Evolutionary conservation across 2,113 vertebrate species (phyloP), one percentile per base, ranked within the genome.

Genomic region (Aphyosemion australe): DNA sequence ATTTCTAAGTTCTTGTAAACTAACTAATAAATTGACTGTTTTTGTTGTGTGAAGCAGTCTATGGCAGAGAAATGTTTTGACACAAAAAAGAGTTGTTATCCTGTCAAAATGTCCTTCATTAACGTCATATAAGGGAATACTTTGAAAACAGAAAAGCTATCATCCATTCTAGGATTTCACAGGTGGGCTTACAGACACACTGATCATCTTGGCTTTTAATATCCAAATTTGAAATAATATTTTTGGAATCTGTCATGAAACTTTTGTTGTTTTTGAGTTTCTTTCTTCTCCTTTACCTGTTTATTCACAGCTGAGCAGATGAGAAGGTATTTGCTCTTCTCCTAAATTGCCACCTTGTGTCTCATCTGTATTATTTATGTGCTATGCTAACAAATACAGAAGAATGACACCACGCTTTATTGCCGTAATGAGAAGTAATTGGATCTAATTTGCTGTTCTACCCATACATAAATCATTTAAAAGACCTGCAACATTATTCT

Each of bases 361-460:
- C 81, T 82, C 72, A 74, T 84, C 67, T 78, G 62, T 82, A 80
- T 67, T 84, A 86, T 87, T 83, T 81, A 82, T 80, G 66, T 59
- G 71, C 47, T 66, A 69, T 69, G 66, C 72, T 75, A 82, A 84
- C 81, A 84, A 82, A 80, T 84, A 69, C 47, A 64, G 66, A 65
- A 57, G 61, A 82, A 77, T 76, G 80, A 79, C 80, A 75, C 43
- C 65, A 72, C 63, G 60, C 67, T 76, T 89, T 85, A 85, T 83
- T 80, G 82, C 74, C 57, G 72, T 76, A 82, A 85, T 77, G 74
- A 85, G 82, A 78, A 77, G 79, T 82, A 88, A 88, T 80, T 84
- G 70, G 80, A 78, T 82, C 64, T 85, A 80, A 89, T 88, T 85
- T 86, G 71, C 62, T 71, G 57, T 73, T 79, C 37, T 58, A 73